Evolutionary conservation across 2,888 invertebrate species (phyloP), one percentile per base, ranked within the genome.

Genomic region (Nysson spinosus): DNA sequence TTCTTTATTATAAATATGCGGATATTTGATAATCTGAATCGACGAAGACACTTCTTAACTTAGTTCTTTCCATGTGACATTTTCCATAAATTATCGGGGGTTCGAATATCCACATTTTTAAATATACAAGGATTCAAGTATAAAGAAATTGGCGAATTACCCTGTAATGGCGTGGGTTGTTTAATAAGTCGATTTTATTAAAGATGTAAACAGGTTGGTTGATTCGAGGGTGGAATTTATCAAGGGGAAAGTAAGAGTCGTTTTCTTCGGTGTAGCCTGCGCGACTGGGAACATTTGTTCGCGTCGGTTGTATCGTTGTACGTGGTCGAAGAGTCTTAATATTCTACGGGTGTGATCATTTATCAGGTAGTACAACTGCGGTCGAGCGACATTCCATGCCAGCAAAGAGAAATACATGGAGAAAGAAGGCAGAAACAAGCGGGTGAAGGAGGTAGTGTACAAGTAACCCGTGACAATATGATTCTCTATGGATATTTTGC

Each of bases 371-470:
- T 52, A 47, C 78, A 68, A 50, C 50, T 51, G 66, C 68, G 68
- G 62, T 54, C 56, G 65, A 75, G 64, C 77, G 65, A 71, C 75
- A 67, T 68, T 77, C 69, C 75, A 66, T 51, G 61, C 58, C 56
- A 57, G 35, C 62, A 39, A 34, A 37, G 50, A 60, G 47, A 55
- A 32, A 32, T 5, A 1, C n/a, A 3, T 9, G 11, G 32, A 11
- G 1, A 24, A 24, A 24, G 24, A 24, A 7, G 24, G 24, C 5
- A 24, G 9, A 24, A 24, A 9, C 1, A 11, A 1, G 32, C 4
- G 12, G 16, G 3, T 5, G n/a, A 19, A 11, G 3, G 37, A 5
- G 17, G n/a, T 7, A 14, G 16, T 9, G n/a, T 44, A 61, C 58
- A 43, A 43, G 20, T 24, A 12, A 22, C n/a, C n/a, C 54, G 56